Conservation (phyloP, 1,140 invertebrate genomes). For the Venustaconcha ellipsiformis region DNA sequence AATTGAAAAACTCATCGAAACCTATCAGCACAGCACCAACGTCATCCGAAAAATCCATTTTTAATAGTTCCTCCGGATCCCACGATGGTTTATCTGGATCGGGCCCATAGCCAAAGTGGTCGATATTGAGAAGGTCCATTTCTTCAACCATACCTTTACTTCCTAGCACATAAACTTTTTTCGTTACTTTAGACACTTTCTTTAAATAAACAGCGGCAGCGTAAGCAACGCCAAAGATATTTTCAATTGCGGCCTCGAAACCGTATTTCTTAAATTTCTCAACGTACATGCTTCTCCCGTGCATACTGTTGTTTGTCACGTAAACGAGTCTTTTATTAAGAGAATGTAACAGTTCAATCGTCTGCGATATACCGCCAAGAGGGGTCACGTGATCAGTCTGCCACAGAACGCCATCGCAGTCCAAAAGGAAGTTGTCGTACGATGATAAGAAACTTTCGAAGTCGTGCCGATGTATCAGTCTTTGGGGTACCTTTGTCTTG, state of each 20-base stretch:
- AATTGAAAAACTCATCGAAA: slow-evolving; percentile 57
- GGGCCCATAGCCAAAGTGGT: slow-evolving; percentile 62
- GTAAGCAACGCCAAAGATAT: slow-evolving; percentile 53
- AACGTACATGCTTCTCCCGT: slow-evolving; percentile 28
- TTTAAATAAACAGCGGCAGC: slow-evolving; percentile 50
- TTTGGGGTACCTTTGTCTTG: too few relatives aligned
- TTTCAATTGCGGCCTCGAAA: slow-evolving; percentile 40
- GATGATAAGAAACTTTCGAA: slow-evolving; percentile 27
- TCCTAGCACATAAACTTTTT: slow-evolving; percentile 53
- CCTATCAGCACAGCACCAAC: slow-evolving; percentile 58
- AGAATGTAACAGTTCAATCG: slow-evolving; percentile 36
- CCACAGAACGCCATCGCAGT: slow-evolving; percentile 61
- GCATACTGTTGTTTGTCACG: slow-evolving; percentile 62
- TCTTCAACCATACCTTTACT: slow-evolving; percentile 65
- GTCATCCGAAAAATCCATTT: slow-evolving; percentile 42
- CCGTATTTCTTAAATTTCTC: slow-evolving; percentile 46
- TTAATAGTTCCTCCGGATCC: slow-evolving; percentile 35
- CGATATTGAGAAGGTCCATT: slow-evolving; percentile 60
- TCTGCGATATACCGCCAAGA: slow-evolving; percentile 35
- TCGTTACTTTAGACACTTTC: slow-evolving; percentile 36
- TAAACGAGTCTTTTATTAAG: slow-evolving; percentile 50
- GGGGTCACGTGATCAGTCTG: slow-evolving; percentile 48
- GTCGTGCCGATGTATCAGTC: too few relatives aligned
- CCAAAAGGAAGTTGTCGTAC: slow-evolving; percentile 56
- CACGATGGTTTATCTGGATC: slow-evolving; percentile 46